These are phyloP conservation scores for Drosophila pseudotakahashii DNA, from an alignment of 2,888 invertebrate species.

Conservation along the genomic window DNA sequence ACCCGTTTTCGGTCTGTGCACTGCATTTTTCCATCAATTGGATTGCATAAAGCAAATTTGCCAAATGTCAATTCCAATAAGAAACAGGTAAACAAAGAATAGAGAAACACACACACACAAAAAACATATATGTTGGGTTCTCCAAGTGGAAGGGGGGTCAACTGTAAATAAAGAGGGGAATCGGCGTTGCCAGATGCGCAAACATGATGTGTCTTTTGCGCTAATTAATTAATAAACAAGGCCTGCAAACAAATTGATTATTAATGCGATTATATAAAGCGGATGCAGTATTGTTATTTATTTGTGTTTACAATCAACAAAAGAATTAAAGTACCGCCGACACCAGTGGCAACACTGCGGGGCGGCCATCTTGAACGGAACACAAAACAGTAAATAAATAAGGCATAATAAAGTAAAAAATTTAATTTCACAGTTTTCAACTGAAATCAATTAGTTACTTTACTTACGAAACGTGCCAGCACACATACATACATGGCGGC, in stretches of 20 bases:
- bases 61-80: constrained; percentile 11
- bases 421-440: constrained; percentile 28
- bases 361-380: constrained; percentile 30
- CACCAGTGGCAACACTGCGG: constrained; percentile 34
- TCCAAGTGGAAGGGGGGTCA: constrained; percentile 27
- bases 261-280: constrained; percentile 2
- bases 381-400: constrained; percentile 34
- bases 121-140: constrained; percentile 6
- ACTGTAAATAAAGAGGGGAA: constrained; percentile 27
- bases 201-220: constrained; percentile 2
- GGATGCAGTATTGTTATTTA: not conserved
- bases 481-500: not conserved
- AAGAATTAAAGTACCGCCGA: constrained; percentile 4
- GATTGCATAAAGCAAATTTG: constrained; percentile 4
- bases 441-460: constrained; percentile 61
- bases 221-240: constrained; percentile 22
- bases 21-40: not conserved
- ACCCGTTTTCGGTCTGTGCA: not conserved
- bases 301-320: constrained; percentile 29
- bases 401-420: constrained; percentile 46
- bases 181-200: constrained; percentile 28
- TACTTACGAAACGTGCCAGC: constrained; percentile 50
- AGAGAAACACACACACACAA: constrained; percentile 14
- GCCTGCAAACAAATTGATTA: constrained; percentile 30
- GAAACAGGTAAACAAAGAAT: constrained; percentile 31